Base-by-base conservation (phyloP, 2,888 invertebrate genomes). In the Melipona bicolor region DNA sequence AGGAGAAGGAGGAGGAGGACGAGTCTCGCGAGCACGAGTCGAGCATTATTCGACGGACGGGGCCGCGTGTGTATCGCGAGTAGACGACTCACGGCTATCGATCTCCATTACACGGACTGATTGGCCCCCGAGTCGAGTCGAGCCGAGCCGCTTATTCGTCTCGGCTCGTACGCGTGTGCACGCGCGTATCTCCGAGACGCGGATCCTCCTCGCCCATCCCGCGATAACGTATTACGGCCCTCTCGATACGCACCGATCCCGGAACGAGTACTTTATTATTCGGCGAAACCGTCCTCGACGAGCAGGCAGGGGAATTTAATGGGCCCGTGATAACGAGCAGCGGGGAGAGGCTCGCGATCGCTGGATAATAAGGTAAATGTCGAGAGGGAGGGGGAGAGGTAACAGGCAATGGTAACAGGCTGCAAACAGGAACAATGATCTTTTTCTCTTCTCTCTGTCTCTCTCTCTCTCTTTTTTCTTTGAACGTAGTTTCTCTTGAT, bases 61-160 rank as follows among this genome's bases (percentile, higher is more conserved):
- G 62, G 76, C 72, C 59, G 79, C 83, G 78, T 88, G 78, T 88
- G 85, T 86, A 82, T 83, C 83, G 85, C 76, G 88, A 88, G 85
- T 89, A 91, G 91, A 59, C 90, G 89, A 87, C 89, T 90, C 89
- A 86, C 84, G 89, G 90, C 91, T 90, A 92, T 93, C 92, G 93
- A 93, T 93, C 92, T 92, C 92, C 91, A 93, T 92, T 93, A 92
- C 90, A 85, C 84, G 84, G 88, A 88, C 87, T 91, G 91, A 92
- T 92, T 92, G 92, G 92, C 88, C 91, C 43, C 43, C 11, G 43
- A 43, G 43, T 43, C 9, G 43, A 43, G 43, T 87, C 89, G 90
- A 84, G 85, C 84, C 86, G 87, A 88, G 89, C 87, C 89, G 85
- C 86, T 87, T 88, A 88, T 87, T 84, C 86, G 83, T 54, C 43